Conservation (phyloP, 2,797 vertebrate species). For the Eupleurogrammus muticus region DNA sequence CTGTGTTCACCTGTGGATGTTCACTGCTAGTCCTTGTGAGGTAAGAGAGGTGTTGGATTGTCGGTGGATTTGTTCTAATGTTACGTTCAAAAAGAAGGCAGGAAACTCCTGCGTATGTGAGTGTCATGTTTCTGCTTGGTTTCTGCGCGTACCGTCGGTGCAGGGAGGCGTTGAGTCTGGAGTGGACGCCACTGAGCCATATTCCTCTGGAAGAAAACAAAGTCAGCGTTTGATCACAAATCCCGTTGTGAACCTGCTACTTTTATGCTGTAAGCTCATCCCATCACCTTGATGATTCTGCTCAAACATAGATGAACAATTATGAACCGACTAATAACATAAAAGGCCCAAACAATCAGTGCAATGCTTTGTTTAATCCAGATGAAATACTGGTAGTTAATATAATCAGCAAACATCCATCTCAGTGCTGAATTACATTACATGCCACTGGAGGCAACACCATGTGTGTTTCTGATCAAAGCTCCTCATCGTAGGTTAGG, state of each 20-base stretch:
- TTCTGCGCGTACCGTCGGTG: conserved; percentile 87
- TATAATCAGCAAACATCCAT: neutral
- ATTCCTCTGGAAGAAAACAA: conserved; percentile 84
- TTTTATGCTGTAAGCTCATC: neutral
- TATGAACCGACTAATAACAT: conserved; percentile 2
- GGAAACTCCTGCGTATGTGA: neutral
- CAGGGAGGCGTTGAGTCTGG: conserved; percentile 88
- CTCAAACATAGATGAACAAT: neutral
- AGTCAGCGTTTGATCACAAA: conserved; percentile 12
- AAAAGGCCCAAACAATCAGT: conserved; percentile 2
- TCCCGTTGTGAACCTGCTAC: conserved; percentile 2
- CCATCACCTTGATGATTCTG: neutral
- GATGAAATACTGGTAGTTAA: neutral
- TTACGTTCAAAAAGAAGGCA: conserved; percentile 7
- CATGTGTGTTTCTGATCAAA: neutral
- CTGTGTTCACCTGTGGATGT: conserved; percentile 35
- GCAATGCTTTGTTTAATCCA: neutral
- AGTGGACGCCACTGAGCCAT: conserved; percentile 87
- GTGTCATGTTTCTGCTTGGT: conserved; percentile 5
- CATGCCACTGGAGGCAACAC: neutral
- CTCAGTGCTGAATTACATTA: neutral
- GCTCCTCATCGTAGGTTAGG: conserved; percentile 20
- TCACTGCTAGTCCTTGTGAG: neutral
- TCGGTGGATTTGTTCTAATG: conserved; percentile 6
- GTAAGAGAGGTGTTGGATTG: neutral